Conservation (phyloP, 2,113 vertebrate species). For the Sinocyclocheilus anophthalmus region DNA sequence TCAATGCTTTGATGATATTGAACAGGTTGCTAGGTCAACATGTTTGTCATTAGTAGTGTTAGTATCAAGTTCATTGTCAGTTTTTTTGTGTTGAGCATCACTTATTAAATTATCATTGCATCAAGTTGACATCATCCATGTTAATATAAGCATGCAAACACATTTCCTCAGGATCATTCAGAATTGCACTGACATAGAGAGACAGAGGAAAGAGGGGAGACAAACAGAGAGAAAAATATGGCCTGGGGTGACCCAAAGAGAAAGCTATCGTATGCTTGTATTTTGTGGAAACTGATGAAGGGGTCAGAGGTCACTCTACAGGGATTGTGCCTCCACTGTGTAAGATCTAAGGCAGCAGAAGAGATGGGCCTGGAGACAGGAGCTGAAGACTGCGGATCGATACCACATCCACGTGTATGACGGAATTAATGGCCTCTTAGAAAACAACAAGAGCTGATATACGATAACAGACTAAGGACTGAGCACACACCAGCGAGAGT, state of each 20-base stretch:
- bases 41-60: constrained; percentile 74
- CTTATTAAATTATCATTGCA: constrained; percentile 77
- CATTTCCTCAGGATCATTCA: constrained; percentile 74
- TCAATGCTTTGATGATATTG: constrained; percentile 53
- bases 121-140: constrained; percentile 81
- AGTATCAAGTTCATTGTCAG: constrained; percentile 74
- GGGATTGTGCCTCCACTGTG: constrained; percentile 22
- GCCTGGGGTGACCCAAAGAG: constrained; percentile 14
- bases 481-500: neutral
- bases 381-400: constrained; percentile 38
- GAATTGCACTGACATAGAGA: constrained; percentile 72
- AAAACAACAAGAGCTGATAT: constrained; percentile 55
- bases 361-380: constrained; percentile 39
- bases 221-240: constrained; percentile 20
- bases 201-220: constrained; percentile 48
- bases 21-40: constrained; percentile 66
- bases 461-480: constrained; percentile 47
- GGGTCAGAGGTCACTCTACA: constrained; percentile 33
- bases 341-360: constrained; percentile 44
- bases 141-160: constrained; percentile 83
- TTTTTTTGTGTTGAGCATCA: constrained; percentile 68
- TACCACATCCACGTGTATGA: constrained; percentile 61
- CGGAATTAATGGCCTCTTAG: constrained; percentile 61
- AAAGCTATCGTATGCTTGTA: neutral
- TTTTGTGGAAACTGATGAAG: constrained; percentile 33